phyloP scores from a whole-genome alignment of 1,140 invertebrate genomes.

The Orius laevigatus region DNA sequence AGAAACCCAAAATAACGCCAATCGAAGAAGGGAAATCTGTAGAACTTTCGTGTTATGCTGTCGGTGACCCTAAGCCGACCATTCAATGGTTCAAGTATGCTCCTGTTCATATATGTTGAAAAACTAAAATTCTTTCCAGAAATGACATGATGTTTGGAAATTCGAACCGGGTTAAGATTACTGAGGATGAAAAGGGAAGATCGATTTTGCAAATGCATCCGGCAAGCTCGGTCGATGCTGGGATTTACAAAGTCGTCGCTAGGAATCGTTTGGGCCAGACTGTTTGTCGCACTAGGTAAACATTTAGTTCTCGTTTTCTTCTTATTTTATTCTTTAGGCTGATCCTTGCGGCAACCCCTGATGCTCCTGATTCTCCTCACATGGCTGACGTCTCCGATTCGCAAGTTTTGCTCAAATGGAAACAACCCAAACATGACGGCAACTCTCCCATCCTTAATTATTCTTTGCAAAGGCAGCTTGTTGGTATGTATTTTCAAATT shows the following conservation, averaged over 20 bases:
- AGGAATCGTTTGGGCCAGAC: constrained; percentile 70
- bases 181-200: constrained; percentile 55
- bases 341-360: constrained; percentile 55
- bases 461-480: constrained; percentile 59
- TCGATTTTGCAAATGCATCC: constrained; percentile 61
- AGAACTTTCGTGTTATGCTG: constrained; percentile 65
- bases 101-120: background rate
- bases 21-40: constrained; percentile 63
- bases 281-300: constrained; percentile 40
- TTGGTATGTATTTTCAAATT: constrained; percentile 20
- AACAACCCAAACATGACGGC: constrained; percentile 67
- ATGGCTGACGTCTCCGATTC: constrained; percentile 64
- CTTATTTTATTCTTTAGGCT: constrained; percentile 30
- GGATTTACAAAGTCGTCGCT: constrained; percentile 90
- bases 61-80: constrained; percentile 73
- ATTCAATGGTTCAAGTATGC: constrained; percentile 87
- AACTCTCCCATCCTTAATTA: constrained; percentile 73
- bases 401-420: constrained; percentile 78
- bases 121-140: constrained; percentile 24
- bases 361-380: constrained; percentile 73
- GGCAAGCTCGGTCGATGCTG: constrained; percentile 61
- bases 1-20: constrained; percentile 60
- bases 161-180: constrained; percentile 56
- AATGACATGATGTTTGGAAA: constrained; percentile 75
- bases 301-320: background rate